Evolutionary conservation across 2,888 invertebrate genomes (phyloP).

Genomic region (Alviniconcha strummeri): DNA sequence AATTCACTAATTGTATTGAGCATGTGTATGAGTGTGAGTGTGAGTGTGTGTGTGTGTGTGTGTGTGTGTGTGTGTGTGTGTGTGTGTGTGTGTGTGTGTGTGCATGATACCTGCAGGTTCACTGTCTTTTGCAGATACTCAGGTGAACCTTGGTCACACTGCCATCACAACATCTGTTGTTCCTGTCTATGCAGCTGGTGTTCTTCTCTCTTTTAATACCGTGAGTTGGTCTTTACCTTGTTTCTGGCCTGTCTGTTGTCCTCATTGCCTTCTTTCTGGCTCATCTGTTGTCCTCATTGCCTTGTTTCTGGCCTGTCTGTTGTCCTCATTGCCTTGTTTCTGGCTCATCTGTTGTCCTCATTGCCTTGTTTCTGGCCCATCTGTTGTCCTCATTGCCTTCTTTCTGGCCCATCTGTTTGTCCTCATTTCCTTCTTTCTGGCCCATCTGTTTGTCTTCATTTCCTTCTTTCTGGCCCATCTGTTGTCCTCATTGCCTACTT

Average conservation of each 20-base stretch:
- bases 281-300: no score
- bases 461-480: constrained; percentile 37
- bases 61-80: background rate
- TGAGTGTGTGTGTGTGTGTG: constrained; percentile 10
- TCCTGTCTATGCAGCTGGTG: constrained; percentile 72
- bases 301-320: no score
- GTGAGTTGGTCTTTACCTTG: constrained; percentile 50
- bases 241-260: background rate
- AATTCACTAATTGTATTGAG: background rate
- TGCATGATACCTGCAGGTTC: background rate
- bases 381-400: background rate
- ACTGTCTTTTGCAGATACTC: constrained; percentile 53
- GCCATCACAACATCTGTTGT: constrained; percentile 69
- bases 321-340: no score
- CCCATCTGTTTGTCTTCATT: no score
- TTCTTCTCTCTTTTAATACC: constrained; percentile 69
- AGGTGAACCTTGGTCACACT: constrained; percentile 60
- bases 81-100: constrained; percentile 5
- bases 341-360: no score
- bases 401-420: no score
- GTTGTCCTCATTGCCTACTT: background rate
- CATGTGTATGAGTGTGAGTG: background rate
- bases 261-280: background rate
- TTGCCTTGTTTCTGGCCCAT: constrained; percentile 42
- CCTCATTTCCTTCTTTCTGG: no score